phyloP scores from a whole-genome alignment of 2,113 vertebrate genomes.

The Athene noctua region DNA sequence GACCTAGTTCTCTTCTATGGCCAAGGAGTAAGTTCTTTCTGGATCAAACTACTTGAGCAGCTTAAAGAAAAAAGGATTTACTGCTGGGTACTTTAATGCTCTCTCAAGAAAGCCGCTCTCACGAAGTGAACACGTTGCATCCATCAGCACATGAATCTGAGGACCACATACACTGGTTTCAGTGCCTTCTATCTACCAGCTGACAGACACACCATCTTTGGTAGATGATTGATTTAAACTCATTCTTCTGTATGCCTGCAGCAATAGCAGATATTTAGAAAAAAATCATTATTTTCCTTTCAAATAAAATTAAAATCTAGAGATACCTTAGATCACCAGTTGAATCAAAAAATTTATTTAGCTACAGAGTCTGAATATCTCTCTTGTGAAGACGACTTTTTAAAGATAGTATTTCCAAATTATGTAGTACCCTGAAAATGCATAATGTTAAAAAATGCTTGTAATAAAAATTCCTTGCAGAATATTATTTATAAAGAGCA shows the following conservation, averaged over 20 bases:
- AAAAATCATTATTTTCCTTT: background rate
- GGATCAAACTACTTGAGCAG: background rate
- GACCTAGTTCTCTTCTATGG: background rate
- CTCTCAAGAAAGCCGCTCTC: background rate
- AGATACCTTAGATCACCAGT: conserved; percentile 1
- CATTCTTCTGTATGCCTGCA: background rate
- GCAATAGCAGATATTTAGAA: background rate
- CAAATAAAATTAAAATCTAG: background rate
- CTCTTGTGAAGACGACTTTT: background rate
- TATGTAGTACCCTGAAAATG: background rate
- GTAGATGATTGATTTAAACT: conserved; percentile 1
- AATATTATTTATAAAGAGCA: background rate
- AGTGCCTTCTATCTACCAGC: background rate
- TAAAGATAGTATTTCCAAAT: conserved; percentile 14
- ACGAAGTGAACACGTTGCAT: background rate
- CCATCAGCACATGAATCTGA: background rate
- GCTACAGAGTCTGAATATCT: background rate
- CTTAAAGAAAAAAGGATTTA: background rate
- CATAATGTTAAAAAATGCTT: background rate
- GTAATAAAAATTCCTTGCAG: background rate
- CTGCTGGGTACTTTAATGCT: background rate
- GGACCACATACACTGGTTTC: background rate
- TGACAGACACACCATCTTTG: background rate
- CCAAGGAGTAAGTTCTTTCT: background rate
- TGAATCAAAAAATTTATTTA: background rate